Evolutionary conservation across 2,797 vertebrate genomes (phyloP), one percentile per base, ranked within the genome.

Genomic region (Cirrhinus mrigala): DNA sequence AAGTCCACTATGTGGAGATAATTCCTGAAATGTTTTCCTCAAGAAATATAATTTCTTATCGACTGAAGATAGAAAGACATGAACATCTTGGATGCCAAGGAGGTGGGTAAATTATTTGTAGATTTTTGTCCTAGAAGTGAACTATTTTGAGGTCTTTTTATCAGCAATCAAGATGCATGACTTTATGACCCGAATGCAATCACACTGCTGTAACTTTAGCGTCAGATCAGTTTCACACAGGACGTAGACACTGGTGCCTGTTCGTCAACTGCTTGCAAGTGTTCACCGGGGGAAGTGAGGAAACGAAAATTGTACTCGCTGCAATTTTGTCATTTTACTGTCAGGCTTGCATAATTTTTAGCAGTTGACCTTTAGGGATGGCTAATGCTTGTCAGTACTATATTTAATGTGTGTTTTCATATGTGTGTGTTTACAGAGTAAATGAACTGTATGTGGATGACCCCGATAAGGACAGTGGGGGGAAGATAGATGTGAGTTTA

Each of bases 361-460:
- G 12, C 6, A 10, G 64, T 12, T 64, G 20, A 77, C 6, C 20
- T 54, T 84, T 70, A 4, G 5, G 29, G 12, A 24, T 20, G 70
- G 29, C 22, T 24, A 29, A 7, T 20, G 20, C 14, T 46, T 15
- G 52, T n/a, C 14, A 52, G 14, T 52, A 48, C 24, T 40, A 1
- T 5, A 11, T 44, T 46, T 54, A 22, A 33, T 46, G 6, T 58
- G 48, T 52, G 0, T 68, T 56, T 80, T 79, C 9, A 52, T 64
- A 18, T 66, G 46, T 68, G 52, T 79, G 71, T 90, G 1, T 94
- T 76, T 89, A 0, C 94, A 99, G 98, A 84, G 98, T 99, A 92
- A 99, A 99, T 79, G 98, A 99, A 92, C 96, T 99, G 8, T 99
- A 99, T 11, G 98, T 99, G 87, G 98, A 99, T 92, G 98, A 99